Evolutionary conservation across 2,888 invertebrate species (phyloP), one percentile per base, ranked within the genome.

Genomic region (Leptopterna dolabrata): DNA sequence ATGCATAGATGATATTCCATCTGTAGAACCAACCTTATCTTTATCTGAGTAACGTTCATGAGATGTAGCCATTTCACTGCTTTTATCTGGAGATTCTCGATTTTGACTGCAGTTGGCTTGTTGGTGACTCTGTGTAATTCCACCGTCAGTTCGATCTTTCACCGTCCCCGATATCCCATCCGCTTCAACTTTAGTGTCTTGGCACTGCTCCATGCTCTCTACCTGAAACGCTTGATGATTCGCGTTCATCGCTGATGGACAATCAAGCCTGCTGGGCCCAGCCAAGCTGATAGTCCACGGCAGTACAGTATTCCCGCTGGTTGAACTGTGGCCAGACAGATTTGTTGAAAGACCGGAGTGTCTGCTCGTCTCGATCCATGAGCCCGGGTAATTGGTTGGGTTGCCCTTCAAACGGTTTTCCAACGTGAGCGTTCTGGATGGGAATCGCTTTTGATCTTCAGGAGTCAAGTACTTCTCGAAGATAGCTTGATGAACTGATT

Each of bases 351-450:
- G 73, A 0, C 45, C 63, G n/a, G 47, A 83, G 43, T 83, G 70
- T 45, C 27, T 71, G 47, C 73, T 85, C 71, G 71, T 85, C 29
- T 85, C 85, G 19, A 85, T 45, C 85, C 85, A 85, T 0, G 85
- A 85, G 0, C 71, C 71, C 16, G 43, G 71, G 24, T 85, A 85
- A 36, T 85, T 85, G 16, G 73, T 43, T 11, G 85, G 85, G 45
- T 30, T 85, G 16, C 85, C 85, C 13, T 36, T 51, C 29, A 85
- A 19, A 3, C 73, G 73, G 24, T 41, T 43, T 76, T 85, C 85
- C 14, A 85, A 19, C 0, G 85, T 27, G 27, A n/a, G 9, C 2
- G 73, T 29, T 27, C 3, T 71, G 9, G 85, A 45, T 11, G 85
- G 76, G 27, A 85, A 85, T 6, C 27, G 41, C 19, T 85, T 85